Percentiles rank a stretch among this genome's conserved stretches.
phyloP scores from a whole-genome alignment of 2,113 vertebrate genomes.

The Pholis gunnellus region DNA sequence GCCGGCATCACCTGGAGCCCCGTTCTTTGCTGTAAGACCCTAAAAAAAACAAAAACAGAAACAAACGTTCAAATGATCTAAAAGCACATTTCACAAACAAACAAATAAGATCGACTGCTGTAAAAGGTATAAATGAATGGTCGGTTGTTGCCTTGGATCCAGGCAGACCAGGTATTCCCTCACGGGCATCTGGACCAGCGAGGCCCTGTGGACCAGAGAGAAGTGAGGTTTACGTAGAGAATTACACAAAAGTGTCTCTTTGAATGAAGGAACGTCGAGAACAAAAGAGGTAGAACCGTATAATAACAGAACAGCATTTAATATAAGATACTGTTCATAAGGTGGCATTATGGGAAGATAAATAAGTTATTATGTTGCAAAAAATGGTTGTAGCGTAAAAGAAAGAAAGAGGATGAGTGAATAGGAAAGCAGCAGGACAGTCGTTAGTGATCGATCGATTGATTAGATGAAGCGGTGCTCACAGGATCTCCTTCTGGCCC shows the following conservation, averaged over 20 bases:
- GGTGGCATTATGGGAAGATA: not conserved
- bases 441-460: not conserved
- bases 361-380: not conserved
- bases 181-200: conserved; percentile 90
- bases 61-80: not conserved
- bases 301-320: not conserved
- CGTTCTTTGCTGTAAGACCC: conserved; percentile 92
- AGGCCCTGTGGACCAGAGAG: conserved; percentile 86
- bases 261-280: not conserved
- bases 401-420: too few species aligned
- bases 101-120: not conserved
- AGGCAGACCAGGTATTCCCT: conserved; percentile 96
- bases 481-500: conserved; percentile 94
- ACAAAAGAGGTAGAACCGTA: not conserved
- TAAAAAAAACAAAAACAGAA: conserved; percentile 63
- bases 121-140: not conserved
- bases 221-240: not conserved
- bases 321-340: not conserved
- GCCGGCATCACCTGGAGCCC: conserved; percentile 91
- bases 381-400: not conserved
- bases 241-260: not conserved
- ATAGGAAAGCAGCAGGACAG: not conserved
- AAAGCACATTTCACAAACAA: not conserved
- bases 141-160: conserved; percentile 86
- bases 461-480: conserved; percentile 65